phyloP scores from a whole-genome alignment of 35 echinoderm and acorn worm genomes.

The Ptychodera flava region DNA sequence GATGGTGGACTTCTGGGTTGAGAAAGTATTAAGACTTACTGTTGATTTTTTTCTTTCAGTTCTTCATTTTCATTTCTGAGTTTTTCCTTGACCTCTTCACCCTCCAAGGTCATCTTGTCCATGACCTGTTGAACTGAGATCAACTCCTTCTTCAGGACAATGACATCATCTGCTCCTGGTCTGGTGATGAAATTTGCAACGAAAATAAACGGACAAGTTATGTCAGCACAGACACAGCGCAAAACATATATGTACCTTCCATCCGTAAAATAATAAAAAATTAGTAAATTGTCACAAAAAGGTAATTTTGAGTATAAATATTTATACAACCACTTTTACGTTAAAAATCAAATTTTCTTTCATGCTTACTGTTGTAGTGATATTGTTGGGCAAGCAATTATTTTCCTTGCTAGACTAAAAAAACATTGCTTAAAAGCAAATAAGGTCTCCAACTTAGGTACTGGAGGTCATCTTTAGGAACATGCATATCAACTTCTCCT shows the following conservation, averaged over 20 bases:
- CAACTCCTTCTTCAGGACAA: constrained; percentile 84
- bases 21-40: too few relatives aligned
- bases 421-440: too few relatives aligned
- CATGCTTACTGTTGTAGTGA: neutral
- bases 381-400: too few relatives aligned
- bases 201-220: too few relatives aligned
- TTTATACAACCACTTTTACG: neutral
- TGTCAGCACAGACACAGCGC: too few relatives aligned
- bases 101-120: constrained; percentile 65
- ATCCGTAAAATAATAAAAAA: neutral
- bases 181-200: constrained; percentile 37
- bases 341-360: neutral
- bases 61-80: constrained; percentile 43
- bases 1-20: too few relatives aligned
- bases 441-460: too few relatives aligned
- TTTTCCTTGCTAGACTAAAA: too few relatives aligned
- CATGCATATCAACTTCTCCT: too few relatives aligned
- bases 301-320: neutral
- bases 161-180: constrained; percentile 84
- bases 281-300: neutral
- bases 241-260: neutral
- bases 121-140: constrained; percentile 87
- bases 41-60: constrained; percentile 21
- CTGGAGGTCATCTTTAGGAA: too few relatives aligned
- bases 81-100: constrained; percentile 59